phyloP scores from a whole-genome alignment of 2,797 vertebrate genomes.

The Girardinus metallicus region DNA sequence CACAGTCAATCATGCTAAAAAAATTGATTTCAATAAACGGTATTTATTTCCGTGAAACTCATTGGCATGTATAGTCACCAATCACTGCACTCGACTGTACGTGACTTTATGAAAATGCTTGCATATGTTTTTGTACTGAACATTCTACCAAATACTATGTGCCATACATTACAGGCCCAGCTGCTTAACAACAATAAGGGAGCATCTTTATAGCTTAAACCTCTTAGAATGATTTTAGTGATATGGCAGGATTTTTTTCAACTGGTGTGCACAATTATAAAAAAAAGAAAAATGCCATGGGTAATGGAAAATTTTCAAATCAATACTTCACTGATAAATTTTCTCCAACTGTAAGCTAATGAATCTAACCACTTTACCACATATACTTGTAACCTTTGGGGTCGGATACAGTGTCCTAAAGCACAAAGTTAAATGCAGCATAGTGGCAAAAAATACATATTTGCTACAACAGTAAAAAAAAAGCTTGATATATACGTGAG shows the following conservation, averaged over 20 bases:
- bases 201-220: background rate
- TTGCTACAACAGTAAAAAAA: constrained; percentile 11
- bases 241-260: background rate
- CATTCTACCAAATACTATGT: background rate
- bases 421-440: background rate
- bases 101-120: background rate
- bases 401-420: constrained; percentile 18
- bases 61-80: background rate
- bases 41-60: too few relatives aligned
- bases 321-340: background rate
- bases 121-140: background rate
- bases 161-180: background rate
- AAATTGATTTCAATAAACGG: background rate
- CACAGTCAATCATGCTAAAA: background rate
- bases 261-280: background rate
- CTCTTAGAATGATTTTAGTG: background rate
- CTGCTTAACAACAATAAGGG: background rate
- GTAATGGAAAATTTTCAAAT: background rate
- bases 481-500: background rate
- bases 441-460: constrained; percentile 18
- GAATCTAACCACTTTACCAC: background rate
- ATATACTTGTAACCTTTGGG: background rate
- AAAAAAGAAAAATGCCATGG: too few relatives aligned
- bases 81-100: background rate
- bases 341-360: background rate